phyloP scores from a whole-genome alignment of 92 coral and sea anemone species.

The Parazoanthus swiftii region DNA sequence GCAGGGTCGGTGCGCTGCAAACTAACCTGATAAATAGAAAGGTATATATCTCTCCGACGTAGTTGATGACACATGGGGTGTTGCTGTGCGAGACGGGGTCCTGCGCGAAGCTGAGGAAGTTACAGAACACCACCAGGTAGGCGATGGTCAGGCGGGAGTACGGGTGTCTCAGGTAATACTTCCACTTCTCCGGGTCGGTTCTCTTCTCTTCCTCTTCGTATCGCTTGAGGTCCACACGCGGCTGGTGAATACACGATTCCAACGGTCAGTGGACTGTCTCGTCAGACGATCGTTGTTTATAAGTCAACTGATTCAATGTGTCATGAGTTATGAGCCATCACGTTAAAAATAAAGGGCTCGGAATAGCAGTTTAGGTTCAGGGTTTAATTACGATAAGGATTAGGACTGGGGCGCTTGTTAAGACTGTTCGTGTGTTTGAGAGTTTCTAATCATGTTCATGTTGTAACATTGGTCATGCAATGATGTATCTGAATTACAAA shows the following conservation, averaged over 20 bases:
- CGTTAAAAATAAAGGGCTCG: too few relatives aligned
- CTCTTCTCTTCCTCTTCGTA: constrained; percentile 68
- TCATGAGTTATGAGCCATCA: too few relatives aligned
- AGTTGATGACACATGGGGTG: constrained; percentile 72
- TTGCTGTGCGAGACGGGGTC: constrained; percentile 98
- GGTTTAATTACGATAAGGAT: too few relatives aligned
- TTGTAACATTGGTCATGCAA: too few relatives aligned
- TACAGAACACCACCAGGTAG: constrained; percentile 89
- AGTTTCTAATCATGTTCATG: too few relatives aligned
- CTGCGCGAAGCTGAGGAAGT: constrained; percentile 90
- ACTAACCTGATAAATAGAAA: constrained; percentile 67
- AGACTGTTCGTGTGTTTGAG: too few relatives aligned
- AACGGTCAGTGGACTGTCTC: neutral
- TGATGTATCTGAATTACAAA: too few relatives aligned
- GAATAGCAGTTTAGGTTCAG: too few relatives aligned
- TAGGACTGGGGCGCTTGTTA: too few relatives aligned
- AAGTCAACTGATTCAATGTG: too few relatives aligned
- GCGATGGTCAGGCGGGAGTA: constrained; percentile 70
- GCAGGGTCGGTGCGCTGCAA: neutral
- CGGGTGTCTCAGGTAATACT: constrained; percentile 90
- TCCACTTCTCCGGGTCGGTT: constrained; percentile 71
- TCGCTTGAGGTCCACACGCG: constrained; percentile 60
- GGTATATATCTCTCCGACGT: constrained; percentile 81
- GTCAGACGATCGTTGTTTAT: too few relatives aligned
- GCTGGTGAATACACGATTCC: constrained; percentile 38